Percentiles rank a stretch among this genome's conserved stretches.
phyloP scores from a whole-genome alignment of 1,140 invertebrate genomes.

The Trigoniulus corallinus region DNA sequence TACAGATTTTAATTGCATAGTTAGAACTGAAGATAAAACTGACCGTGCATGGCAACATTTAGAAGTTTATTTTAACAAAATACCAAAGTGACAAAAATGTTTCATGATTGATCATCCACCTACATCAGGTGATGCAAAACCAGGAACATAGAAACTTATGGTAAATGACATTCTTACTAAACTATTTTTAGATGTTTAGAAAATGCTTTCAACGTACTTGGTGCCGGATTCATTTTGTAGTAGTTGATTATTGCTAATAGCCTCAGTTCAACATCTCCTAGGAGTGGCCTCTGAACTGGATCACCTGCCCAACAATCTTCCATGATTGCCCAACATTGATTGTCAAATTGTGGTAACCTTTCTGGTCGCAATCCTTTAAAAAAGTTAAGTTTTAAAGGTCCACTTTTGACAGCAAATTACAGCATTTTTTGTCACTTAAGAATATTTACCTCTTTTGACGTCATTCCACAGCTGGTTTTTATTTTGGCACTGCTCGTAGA shows the following conservation, averaged over 20 bases:
- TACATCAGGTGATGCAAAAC: background rate
- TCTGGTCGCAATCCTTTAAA: slow-evolving; percentile 48
- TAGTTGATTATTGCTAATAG: slow-evolving; percentile 33
- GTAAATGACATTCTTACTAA: too few relatives aligned
- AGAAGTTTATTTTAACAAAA: background rate
- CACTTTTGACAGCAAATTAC: background rate
- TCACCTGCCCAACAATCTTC: slow-evolving; percentile 67
- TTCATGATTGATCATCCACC: background rate
- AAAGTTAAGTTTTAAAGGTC: slow-evolving; percentile 14
- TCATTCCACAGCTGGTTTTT: slow-evolving; percentile 75
- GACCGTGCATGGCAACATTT: too few relatives aligned
- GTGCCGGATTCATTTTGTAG: slow-evolving; percentile 2
- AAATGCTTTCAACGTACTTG: slow-evolving; percentile 1
- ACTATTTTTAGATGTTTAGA: too few relatives aligned
- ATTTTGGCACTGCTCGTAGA: slow-evolving; percentile 70
- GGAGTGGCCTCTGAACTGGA: slow-evolving; percentile 48
- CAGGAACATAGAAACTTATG: too few relatives aligned
- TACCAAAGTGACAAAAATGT: background rate
- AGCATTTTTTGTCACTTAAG: background rate
- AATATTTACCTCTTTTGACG: slow-evolving; percentile 53
- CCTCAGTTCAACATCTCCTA: slow-evolving; percentile 54
- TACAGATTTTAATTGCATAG: too few relatives aligned
- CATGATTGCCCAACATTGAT: slow-evolving; percentile 72
- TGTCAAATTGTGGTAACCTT: slow-evolving; percentile 49
- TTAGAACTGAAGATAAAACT: too few relatives aligned